Evolutionary conservation across 2,113 vertebrate species (phyloP).

Genomic region (Acinonyx jubatus): DNA sequence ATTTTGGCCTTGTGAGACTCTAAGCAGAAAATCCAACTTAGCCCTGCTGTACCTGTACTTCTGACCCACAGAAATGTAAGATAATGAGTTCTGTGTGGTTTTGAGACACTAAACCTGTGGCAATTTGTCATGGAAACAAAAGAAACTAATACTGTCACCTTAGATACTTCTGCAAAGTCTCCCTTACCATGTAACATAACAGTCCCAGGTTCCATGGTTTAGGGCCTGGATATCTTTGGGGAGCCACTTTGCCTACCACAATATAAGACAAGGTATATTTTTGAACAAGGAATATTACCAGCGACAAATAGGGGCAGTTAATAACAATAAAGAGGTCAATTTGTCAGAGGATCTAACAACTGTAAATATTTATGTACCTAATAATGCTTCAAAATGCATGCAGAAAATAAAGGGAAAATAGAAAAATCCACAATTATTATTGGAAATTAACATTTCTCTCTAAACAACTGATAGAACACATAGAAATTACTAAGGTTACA

Average conservation of each 20-base stretch:
- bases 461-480: neutral
- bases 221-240: neutral
- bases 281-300: neutral
- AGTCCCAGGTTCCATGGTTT: neutral
- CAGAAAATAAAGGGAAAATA: neutral
- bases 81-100: neutral
- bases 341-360: neutral
- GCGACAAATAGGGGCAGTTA: neutral
- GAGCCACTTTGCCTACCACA: neutral
- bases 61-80: neutral
- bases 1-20: neutral
- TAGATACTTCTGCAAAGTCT: neutral
- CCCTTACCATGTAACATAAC: neutral
- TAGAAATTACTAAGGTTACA: constrained; percentile 8
- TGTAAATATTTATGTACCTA: neutral
- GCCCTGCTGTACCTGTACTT: neutral
- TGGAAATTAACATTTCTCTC: neutral
- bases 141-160: constrained; percentile 1
- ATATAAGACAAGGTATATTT: neutral
- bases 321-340: neutral
- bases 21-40: neutral
- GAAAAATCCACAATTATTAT: neutral
- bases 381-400: neutral
- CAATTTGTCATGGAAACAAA: constrained; percentile 7
- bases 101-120: neutral